Percentiles rank a stretch among this genome's conserved stretches.
Conservation (phyloP, 2,888 invertebrate genomes). For the Kryphioiulus occultus region DNA sequence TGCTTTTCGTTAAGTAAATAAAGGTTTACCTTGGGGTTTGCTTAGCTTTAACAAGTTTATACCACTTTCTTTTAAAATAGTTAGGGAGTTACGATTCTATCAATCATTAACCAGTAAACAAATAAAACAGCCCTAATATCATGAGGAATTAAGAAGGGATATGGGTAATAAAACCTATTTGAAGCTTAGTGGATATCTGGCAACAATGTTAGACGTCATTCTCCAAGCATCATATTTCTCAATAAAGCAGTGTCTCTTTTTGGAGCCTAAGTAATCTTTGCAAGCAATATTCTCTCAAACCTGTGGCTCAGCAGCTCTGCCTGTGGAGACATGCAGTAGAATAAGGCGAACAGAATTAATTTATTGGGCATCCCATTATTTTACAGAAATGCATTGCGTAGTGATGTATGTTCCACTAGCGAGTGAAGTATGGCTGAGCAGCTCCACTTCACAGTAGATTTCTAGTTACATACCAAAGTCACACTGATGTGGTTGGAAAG, state of each 20-base stretch:
- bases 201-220: neutral
- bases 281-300: neutral
- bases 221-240: neutral
- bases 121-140: neutral
- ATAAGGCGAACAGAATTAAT: neutral
- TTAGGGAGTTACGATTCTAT: neutral
- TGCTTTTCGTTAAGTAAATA: too few relatives aligned
- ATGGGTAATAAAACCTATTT: neutral
- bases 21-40: too few relatives aligned
- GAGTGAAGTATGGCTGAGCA: neutral
- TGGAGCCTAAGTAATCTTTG: neutral
- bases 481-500: slow-evolving; percentile 18
- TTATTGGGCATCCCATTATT: slow-evolving; percentile 31
- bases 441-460: slow-evolving; percentile 7
- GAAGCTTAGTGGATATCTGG: neutral
- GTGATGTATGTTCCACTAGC: neutral
- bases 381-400: neutral
- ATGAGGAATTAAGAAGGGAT: neutral
- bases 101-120: neutral
- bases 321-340: neutral
- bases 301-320: neutral
- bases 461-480: neutral
- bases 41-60: too few relatives aligned
- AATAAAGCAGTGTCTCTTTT: neutral
- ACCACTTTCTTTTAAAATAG: too few relatives aligned